These are phyloP conservation scores for Malurus cyaneus DNA, from an alignment of 2,113 vertebrate species.

Conservation along the genomic window DNA sequence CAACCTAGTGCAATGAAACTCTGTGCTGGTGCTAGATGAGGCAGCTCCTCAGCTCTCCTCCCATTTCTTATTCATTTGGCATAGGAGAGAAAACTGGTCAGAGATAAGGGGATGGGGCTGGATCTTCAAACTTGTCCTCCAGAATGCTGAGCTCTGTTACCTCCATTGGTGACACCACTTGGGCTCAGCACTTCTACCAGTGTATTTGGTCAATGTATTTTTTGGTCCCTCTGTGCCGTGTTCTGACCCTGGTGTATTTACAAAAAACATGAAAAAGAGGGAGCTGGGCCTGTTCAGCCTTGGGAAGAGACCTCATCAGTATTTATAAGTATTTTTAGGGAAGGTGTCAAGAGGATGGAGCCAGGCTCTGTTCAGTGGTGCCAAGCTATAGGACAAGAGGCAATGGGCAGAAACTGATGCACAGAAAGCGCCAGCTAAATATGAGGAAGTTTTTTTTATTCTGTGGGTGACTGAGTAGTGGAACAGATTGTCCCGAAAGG, in stretches of 20 bases:
- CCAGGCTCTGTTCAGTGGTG: neutral
- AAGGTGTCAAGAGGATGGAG: neutral
- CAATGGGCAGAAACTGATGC: neutral
- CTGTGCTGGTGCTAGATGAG: neutral
- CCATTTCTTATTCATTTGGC: neutral
- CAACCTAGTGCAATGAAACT: neutral
- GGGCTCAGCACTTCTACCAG: neutral
- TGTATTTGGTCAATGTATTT: neutral
- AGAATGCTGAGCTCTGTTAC: neutral
- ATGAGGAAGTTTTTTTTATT: neutral
- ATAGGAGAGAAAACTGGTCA: neutral
- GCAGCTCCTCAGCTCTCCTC: neutral
- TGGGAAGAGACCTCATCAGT: neutral
- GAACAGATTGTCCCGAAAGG: neutral
- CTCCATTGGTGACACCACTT: accelerated
- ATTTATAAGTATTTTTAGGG: neutral
- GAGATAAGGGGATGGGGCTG: neutral
- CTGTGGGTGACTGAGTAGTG: neutral
- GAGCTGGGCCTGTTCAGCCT: neutral
- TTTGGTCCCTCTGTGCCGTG: neutral
- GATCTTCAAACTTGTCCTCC: neutral
- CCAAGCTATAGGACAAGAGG: neutral
- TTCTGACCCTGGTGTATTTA: neutral
- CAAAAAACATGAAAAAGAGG: neutral
- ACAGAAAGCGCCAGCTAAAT: neutral